Conservation (phyloP, 2,888 invertebrate species). For the Perizoma flavofasciatum region DNA sequence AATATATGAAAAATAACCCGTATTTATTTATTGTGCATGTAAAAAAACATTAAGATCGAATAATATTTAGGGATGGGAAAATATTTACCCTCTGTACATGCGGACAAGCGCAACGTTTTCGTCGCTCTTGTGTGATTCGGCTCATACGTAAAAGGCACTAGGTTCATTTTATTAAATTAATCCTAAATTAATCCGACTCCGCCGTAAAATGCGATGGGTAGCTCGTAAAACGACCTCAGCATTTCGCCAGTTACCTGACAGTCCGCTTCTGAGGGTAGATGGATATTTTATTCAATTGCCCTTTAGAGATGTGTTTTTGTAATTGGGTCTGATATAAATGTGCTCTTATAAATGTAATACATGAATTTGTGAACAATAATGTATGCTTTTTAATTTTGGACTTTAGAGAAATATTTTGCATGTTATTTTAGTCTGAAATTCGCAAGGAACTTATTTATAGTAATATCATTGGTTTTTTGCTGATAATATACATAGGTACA, state of each 20-base stretch:
- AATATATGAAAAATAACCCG: too few species aligned
- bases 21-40: too few species aligned
- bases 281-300: conserved; percentile 40
- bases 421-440: too few species aligned
- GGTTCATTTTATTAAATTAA: conserved; percentile 71
- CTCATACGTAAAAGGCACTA: conserved; percentile 37
- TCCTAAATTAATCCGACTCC: conserved; percentile 63
- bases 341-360: conserved; percentile 5
- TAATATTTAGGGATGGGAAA: too few species aligned
- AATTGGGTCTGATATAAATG: conserved; percentile 18
- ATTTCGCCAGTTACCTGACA: conserved; percentile 20
- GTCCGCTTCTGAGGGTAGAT: conserved; percentile 11
- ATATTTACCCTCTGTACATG: too few species aligned
- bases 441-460: too few species aligned
- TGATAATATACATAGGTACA: too few species aligned
- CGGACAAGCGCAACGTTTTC: too few species aligned
- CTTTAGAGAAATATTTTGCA: not conserved
- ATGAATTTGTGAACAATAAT: conserved; percentile 5
- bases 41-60: too few species aligned
- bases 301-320: conserved; percentile 24
- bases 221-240: conserved; percentile 57
- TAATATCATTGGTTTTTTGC: too few species aligned
- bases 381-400: too few species aligned
- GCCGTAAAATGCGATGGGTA: conserved; percentile 61
- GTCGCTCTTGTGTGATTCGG: too few species aligned